phyloP scores from a whole-genome alignment of 2,113 vertebrate species.

The Peromyscus leucopus region DNA sequence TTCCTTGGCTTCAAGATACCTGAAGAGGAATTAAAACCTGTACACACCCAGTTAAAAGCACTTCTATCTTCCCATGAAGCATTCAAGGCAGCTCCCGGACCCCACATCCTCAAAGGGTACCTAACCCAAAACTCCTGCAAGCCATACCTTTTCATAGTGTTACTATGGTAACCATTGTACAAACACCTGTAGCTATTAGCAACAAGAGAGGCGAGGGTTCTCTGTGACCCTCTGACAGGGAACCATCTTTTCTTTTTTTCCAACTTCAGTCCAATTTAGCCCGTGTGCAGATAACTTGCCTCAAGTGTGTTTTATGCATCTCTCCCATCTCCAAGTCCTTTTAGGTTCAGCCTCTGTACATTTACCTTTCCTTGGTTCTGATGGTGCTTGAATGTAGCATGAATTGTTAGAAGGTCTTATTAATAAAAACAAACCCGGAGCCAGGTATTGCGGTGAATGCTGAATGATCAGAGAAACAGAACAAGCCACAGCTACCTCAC shows the following conservation, averaged over 20 bases:
- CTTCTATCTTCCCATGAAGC: background rate
- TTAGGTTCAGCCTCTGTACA: background rate
- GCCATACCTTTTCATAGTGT: background rate
- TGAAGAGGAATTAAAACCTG: background rate
- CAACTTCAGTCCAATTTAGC: constrained; percentile 27
- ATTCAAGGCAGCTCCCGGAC: background rate
- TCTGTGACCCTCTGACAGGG: constrained; percentile 29
- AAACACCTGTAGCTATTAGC: constrained; percentile 6
- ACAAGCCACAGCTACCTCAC: too few relatives aligned
- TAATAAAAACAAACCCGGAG: too few relatives aligned
- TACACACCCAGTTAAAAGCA: background rate
- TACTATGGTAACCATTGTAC: background rate
- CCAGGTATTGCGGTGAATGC: too few relatives aligned
- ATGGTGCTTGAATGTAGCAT: background rate
- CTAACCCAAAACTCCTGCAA: background rate
- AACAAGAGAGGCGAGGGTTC: background rate
- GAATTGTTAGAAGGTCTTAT: too few relatives aligned
- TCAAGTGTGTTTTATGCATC: background rate
- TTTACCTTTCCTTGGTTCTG: constrained; percentile 10
- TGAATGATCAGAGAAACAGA: too few relatives aligned
- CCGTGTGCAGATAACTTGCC: constrained; percentile 4
- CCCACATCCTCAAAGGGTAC: background rate
- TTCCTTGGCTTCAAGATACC: background rate
- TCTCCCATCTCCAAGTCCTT: background rate
- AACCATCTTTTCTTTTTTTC: constrained; percentile 10